phyloP scores from a whole-genome alignment of 2,113 vertebrate species.

The Fulica atra region DNA sequence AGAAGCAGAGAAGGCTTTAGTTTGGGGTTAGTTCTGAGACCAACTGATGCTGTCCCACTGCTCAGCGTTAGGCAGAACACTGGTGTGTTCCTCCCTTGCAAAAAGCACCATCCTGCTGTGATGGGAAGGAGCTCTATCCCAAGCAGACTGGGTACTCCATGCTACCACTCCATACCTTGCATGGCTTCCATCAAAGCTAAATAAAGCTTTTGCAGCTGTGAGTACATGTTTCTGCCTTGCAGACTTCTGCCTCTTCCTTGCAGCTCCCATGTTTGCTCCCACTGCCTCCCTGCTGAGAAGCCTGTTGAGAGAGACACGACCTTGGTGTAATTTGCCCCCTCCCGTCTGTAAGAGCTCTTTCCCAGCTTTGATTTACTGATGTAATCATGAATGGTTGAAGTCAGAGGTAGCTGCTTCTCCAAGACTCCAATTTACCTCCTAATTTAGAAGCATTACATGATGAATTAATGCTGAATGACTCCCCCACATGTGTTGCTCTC shows the following conservation, averaged over 20 bases:
- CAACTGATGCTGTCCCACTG: not conserved
- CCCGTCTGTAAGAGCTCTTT: not conserved
- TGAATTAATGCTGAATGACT: constrained; percentile 6
- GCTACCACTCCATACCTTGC: not conserved
- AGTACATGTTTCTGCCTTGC: not conserved
- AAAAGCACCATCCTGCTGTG: not conserved
- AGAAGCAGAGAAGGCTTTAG: not conserved
- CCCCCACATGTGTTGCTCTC: not conserved
- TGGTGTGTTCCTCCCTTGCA: not conserved
- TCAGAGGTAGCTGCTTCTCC: not conserved
- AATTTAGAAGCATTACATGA: not conserved
- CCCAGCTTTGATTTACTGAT: not conserved
- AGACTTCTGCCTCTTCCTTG: not conserved
- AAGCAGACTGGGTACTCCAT: not conserved
- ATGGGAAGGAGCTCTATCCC: not conserved
- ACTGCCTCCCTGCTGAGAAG: not conserved
- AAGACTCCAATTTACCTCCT: not conserved
- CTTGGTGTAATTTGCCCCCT: not conserved
- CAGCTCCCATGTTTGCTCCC: not conserved
- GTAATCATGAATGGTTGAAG: not conserved
- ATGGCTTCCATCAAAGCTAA: not conserved
- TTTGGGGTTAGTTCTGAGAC: not conserved
- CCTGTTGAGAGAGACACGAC: not conserved
- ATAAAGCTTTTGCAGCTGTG: not conserved
- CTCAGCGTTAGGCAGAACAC: not conserved